These are phyloP conservation scores for Podilymbus podiceps DNA, from an alignment of 2,113 vertebrate genomes.

Conservation along the genomic window DNA sequence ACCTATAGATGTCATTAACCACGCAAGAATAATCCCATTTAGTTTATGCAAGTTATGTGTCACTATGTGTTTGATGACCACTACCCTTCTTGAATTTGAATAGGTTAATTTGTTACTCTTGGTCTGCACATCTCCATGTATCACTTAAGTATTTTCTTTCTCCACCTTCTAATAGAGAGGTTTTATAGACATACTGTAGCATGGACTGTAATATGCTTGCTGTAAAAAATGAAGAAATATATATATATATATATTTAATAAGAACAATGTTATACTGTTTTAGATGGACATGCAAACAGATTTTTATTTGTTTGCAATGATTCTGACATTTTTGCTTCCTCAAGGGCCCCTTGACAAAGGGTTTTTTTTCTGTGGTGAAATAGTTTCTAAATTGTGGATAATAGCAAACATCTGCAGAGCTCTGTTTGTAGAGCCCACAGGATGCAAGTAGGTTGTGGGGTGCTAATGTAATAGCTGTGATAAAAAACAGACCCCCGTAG, in stretches of 20 bases:
- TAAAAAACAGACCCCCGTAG: background rate
- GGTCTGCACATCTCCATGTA: background rate
- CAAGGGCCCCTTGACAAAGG: background rate
- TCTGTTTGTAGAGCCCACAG: slow-evolving; percentile 33
- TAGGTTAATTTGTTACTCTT: background rate
- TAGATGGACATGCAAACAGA: background rate
- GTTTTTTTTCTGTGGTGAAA: background rate
- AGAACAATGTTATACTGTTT: background rate
- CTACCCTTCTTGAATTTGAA: background rate
- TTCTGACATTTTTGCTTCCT: slow-evolving; percentile 1
- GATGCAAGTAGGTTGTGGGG: slow-evolving; percentile 36
- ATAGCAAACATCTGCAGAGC: slow-evolving; percentile 50
- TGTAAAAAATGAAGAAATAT: background rate
- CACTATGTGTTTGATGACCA: background rate
- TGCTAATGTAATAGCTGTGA: slow-evolving; percentile 26
- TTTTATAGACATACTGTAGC: background rate
- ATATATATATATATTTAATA: background rate
- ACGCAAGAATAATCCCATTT: background rate
- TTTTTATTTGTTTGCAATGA: background rate
- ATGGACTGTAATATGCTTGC: background rate
- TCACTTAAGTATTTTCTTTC: background rate
- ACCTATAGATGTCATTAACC: background rate
- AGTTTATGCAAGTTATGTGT: background rate
- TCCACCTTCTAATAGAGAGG: background rate
- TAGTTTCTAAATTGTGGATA: slow-evolving; percentile 44